Conservation (phyloP, 2,797 vertebrate genomes). For the Scleropages formosus region DNA sequence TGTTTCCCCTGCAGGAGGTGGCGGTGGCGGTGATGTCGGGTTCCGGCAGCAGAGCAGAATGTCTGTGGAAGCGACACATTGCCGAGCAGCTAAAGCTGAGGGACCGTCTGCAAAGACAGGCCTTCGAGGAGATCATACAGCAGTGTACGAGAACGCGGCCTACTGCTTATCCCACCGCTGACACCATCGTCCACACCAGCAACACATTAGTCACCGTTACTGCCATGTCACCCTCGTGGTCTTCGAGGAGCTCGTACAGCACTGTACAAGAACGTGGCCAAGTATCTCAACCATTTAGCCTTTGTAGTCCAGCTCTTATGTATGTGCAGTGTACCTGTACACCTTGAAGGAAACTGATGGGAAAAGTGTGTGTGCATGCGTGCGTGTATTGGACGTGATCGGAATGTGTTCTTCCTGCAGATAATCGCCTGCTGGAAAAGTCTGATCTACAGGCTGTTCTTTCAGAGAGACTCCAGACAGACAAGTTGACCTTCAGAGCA, state of each 20-base stretch:
- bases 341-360: background rate
- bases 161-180: background rate
- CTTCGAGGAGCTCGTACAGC: too few relatives aligned
- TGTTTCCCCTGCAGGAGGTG: background rate
- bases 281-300: too few relatives aligned
- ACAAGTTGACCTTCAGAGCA: slow-evolving; percentile 84
- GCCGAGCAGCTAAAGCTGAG: slow-evolving; percentile 84
- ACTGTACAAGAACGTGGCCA: too few relatives aligned
- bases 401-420: slow-evolving; percentile 54
- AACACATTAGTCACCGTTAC: too few relatives aligned
- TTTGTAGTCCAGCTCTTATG: too few relatives aligned
- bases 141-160: slow-evolving; percentile 75
- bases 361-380: background rate
- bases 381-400: too few relatives aligned
- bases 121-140: slow-evolving; percentile 89
- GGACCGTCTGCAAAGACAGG: slow-evolving; percentile 85
- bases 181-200: too few relatives aligned
- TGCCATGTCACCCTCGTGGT: too few relatives aligned
- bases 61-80: slow-evolving; percentile 85
- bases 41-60: slow-evolving; percentile 60
- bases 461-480: slow-evolving; percentile 85
- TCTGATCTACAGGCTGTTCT: slow-evolving; percentile 88
- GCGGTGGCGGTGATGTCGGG: slow-evolving; percentile 49
- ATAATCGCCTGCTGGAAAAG: slow-evolving; percentile 90
- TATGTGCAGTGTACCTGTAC: background rate